Base-by-base conservation (phyloP, 2,113 vertebrate species). In the Tamias sibiricus region DNA sequence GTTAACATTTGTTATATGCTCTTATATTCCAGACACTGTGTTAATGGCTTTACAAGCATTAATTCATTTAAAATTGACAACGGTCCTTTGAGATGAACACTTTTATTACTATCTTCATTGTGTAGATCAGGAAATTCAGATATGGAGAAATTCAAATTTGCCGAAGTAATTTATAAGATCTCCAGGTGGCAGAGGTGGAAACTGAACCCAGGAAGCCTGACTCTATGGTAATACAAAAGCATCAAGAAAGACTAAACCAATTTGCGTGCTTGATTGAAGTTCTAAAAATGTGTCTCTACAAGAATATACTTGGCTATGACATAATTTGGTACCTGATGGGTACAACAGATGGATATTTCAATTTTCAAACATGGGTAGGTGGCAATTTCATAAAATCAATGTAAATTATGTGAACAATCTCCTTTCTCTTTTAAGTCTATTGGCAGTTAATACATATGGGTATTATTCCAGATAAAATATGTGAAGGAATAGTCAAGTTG, bases 81-180 rank as follows among this genome's bases (percentile, higher is more conserved):
- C 84, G 71, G 72, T 49, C n/a, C 28, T 97, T 47, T 87, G 66
- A 83, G 69, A 81, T 47, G 35, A 44, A 52, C 19, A 92, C 14
- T 89, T 80, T 77, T 93, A 79, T 59, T 62, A 86, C 54, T 57
- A 80, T 64, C 8, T 93, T 87, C 72, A 95, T 68, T 95, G 90
- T 95, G 40, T 16, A 90, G 76, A 84, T 90, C 90, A 97, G 92
- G 40, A 96, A 96, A 94, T 59, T 80, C 84, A 94, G 74, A 47
- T 84, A 85, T 19, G 49, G 20, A 95, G 22, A 95, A 80, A 20
- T 59, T 9, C 49, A 74, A 93, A 20, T 30, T 17, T 32, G 40
- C 24, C 72, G 14, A 79, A 88, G 26, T 91, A 83, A 72, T 69
- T 77, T 83, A 90, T 22, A 91, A 91, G 44, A 49, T 49, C 35